Conservation (phyloP, 2,113 vertebrate species). For the Piaya cayana region DNA sequence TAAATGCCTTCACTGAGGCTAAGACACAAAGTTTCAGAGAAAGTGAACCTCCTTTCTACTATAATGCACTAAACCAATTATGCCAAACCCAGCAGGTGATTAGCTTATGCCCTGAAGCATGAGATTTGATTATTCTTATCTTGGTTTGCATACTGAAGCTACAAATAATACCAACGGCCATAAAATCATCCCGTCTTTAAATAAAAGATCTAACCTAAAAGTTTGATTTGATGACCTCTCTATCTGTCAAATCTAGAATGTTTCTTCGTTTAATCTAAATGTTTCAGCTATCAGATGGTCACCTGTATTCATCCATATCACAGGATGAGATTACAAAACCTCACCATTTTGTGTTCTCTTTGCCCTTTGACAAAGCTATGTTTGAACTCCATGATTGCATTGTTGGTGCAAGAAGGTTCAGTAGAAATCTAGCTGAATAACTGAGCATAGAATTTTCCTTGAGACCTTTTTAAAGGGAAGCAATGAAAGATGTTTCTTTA, state of each 20-base stretch:
- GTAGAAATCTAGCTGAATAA: background rate
- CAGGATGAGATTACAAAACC: background rate
- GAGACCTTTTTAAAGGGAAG: background rate
- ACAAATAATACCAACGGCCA: slow-evolving; percentile 24
- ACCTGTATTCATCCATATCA: background rate
- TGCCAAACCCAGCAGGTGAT: slow-evolving; percentile 45
- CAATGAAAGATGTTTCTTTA: background rate
- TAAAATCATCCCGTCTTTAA: slow-evolving; percentile 15
- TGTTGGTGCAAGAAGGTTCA: background rate
- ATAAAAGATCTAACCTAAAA: background rate
- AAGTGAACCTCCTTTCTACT: slow-evolving; percentile 15
- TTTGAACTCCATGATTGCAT: background rate
- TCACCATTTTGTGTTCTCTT: background rate
- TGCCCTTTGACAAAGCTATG: background rate
- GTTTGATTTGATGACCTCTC: background rate
- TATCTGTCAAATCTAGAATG: background rate
- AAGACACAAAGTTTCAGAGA: background rate
- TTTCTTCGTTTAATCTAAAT: background rate
- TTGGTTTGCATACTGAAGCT: slow-evolving; percentile 15
- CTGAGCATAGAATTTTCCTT: background rate
- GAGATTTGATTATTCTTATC: slow-evolving; percentile 64
- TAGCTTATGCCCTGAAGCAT: slow-evolving; percentile 61
- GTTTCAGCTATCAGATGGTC: background rate
- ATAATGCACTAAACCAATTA: slow-evolving; percentile 53
- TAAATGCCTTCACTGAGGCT: background rate